A percentile compares a stretch with the other conserved stretches of the same genome.
These are phyloP conservation scores for Anguilla marmorata DNA, from an alignment of 2,797 vertebrate species.

Conservation along the genomic window DNA sequence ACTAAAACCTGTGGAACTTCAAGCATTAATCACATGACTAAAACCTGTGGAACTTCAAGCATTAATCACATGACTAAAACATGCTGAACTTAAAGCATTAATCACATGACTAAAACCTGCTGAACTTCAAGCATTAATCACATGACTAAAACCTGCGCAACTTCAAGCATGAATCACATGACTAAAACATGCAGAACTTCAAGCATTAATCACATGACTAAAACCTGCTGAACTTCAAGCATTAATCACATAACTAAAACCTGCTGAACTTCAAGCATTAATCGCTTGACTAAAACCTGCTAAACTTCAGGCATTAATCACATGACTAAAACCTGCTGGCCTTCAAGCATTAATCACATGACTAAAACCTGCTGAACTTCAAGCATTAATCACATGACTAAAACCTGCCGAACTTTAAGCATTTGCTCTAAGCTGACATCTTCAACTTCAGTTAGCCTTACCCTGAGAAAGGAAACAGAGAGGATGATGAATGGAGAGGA, in stretches of 20 bases:
- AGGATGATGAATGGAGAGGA: neutral
- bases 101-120: too few species aligned
- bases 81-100: too few species aligned
- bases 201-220: neutral
- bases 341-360: too few species aligned
- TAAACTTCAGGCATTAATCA: neutral
- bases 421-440: neutral
- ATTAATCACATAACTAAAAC: neutral
- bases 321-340: too few species aligned
- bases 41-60: neutral
- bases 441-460: neutral
- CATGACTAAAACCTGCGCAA: too few species aligned
- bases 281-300: neutral
- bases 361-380: too few species aligned
- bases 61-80: neutral
- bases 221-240: too few species aligned
- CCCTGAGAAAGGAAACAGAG: neutral
- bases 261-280: neutral
- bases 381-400: too few species aligned
- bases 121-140: too few species aligned
- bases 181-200: too few species aligned
- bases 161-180: too few species aligned
- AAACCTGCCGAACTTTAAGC: too few species aligned
- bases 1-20: neutral
- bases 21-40: neutral